phyloP scores from a whole-genome alignment of 1,140 invertebrate genomes.

The Phthorimaea operculella region DNA sequence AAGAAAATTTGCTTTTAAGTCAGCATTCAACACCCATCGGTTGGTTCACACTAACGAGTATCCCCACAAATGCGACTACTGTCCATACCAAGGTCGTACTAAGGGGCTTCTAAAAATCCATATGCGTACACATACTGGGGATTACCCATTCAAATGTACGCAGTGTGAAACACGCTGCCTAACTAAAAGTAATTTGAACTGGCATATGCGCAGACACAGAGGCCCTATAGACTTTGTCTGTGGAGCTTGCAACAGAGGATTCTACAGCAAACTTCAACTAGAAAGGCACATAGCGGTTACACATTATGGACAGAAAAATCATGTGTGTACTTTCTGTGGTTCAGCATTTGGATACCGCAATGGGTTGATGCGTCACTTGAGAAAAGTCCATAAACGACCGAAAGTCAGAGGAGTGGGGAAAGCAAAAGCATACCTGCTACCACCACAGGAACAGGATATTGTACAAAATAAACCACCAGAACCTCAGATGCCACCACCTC shows the following conservation, averaged over 20 bases:
- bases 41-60: slow-evolving; percentile 28
- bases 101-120: slow-evolving; percentile 46
- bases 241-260: background rate
- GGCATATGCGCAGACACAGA: slow-evolving; percentile 41
- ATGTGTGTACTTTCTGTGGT: slow-evolving; percentile 8
- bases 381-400: slow-evolving; percentile 5
- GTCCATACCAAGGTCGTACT: slow-evolving; percentile 35
- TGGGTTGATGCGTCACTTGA: slow-evolving; percentile 8
- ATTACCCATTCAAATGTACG: slow-evolving; percentile 56
- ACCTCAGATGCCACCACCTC: background rate
- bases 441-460: background rate
- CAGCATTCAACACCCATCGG: slow-evolving; percentile 23
- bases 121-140: slow-evolving; percentile 57
- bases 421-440: background rate
- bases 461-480: background rate
- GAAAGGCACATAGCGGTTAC: slow-evolving; percentile 2
- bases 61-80: slow-evolving; percentile 29
- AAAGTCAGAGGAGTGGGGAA: background rate
- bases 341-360: slow-evolving; percentile 6
- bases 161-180: slow-evolving; percentile 52
- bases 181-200: slow-evolving; percentile 57
- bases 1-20: slow-evolving; percentile 28
- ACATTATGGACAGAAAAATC: slow-evolving; percentile 7
- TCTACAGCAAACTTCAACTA: slow-evolving; percentile 1
- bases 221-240: background rate